Percentiles rank a stretch among this genome's conserved stretches.
Conservation (phyloP, 2,888 invertebrate genomes). For the Rapana venosa region DNA sequence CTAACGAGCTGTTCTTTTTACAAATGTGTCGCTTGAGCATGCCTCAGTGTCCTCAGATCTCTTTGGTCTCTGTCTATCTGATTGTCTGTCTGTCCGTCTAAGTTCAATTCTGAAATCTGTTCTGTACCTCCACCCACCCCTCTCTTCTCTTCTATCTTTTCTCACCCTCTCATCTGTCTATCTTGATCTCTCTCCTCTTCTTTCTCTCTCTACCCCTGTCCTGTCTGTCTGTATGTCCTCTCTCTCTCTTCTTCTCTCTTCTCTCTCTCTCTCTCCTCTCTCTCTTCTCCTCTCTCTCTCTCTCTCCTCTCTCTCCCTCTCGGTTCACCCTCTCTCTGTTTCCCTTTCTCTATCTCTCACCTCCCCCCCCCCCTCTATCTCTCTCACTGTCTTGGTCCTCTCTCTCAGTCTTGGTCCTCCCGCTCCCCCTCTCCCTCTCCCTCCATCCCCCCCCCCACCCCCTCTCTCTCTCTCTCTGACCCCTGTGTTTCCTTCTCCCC, state of each 20-base stretch:
- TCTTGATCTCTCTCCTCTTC: not conserved
- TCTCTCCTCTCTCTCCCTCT: not conserved
- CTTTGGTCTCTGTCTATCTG: not conserved
- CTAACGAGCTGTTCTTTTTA: too few relatives aligned
- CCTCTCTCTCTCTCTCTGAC: not conserved
- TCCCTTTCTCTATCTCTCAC: not conserved
- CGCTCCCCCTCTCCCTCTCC: slow-evolving; percentile 14
- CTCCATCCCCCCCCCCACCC: not conserved
- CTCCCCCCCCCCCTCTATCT: not conserved
- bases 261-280: not conserved
- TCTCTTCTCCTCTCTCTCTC: slow-evolving; percentile 2
- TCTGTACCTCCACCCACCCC: not conserved
- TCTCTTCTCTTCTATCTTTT: not conserved
- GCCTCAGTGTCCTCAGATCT: not conserved
- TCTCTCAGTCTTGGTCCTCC: not conserved
- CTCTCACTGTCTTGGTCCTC: not conserved
- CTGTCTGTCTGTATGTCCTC: not conserved
- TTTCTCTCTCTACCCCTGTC: not conserved
- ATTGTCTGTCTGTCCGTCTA: not conserved
- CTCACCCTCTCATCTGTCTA: not conserved
- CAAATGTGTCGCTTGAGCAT: too few relatives aligned
- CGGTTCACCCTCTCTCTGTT: not conserved
- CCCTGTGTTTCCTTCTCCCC: not conserved
- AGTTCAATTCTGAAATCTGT: not conserved
- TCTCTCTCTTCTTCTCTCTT: not conserved